Conservation (phyloP, 2,113 vertebrate species). For the Gorsachius goisagi region DNA sequence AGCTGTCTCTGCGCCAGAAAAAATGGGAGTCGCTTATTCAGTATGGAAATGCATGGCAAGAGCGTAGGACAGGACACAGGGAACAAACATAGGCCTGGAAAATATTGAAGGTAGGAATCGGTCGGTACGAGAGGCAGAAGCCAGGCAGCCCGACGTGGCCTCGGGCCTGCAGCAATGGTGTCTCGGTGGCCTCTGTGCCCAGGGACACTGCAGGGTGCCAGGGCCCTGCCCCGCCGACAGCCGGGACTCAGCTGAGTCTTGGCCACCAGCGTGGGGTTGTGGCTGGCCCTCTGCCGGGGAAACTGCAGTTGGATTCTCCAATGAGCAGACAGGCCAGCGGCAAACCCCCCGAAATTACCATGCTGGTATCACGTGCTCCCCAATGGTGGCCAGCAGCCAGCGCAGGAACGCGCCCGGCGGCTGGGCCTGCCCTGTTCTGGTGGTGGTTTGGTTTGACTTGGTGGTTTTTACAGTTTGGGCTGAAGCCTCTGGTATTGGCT, state of each 20-base stretch:
- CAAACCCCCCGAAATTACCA: rapidly evolving
- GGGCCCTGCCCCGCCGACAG: rapidly evolving
- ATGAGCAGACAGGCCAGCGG: rapidly evolving
- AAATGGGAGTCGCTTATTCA: neutral
- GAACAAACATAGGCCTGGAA: neutral
- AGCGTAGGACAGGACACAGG: neutral
- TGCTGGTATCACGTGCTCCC: rapidly evolving
- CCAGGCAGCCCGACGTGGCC: rapidly evolving
- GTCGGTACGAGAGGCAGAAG: rapidly evolving
- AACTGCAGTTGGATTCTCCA: too few relatives aligned
- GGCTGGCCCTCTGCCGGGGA: rapidly evolving
- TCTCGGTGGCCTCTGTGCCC: rapidly evolving
- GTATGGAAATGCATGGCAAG: neutral
- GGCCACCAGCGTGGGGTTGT: rapidly evolving
- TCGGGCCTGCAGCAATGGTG: rapidly evolving
- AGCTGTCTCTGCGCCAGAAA: neutral
- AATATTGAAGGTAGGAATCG: neutral
- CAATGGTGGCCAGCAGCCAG: rapidly evolving
- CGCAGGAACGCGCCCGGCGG: too few relatives aligned
- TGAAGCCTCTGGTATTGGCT: neutral
- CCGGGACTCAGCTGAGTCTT: rapidly evolving
- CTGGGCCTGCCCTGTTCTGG: neutral
- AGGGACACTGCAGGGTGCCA: neutral
- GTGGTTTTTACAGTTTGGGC: neutral
- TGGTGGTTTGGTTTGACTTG: neutral